These are phyloP conservation scores for Microctenopoma stevenorrisi DNA, from an alignment of 2,797 vertebrate species.

Conservation along the genomic window DNA sequence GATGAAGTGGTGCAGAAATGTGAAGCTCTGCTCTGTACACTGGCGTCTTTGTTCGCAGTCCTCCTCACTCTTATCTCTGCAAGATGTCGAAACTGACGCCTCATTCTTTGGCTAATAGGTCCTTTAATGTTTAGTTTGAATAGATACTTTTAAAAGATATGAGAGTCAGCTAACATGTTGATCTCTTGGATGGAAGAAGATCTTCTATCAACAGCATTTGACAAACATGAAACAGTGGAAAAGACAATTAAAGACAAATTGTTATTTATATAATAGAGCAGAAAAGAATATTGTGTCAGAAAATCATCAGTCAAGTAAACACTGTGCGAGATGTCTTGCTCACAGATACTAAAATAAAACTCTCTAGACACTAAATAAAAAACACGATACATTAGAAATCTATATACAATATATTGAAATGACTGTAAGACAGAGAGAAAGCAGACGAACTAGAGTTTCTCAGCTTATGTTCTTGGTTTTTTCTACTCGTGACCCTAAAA, in stretches of 20 bases:
- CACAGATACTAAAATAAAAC: not conserved
- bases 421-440: not conserved
- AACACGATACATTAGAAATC: not conserved
- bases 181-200: not conserved
- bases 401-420: not conserved
- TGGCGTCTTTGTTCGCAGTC: slow-evolving; percentile 68
- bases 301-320: too few relatives aligned
- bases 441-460: not conserved
- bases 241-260: not conserved
- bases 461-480: slow-evolving; percentile 22
- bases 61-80: slow-evolving; percentile 60
- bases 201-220: not conserved
- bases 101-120: slow-evolving; percentile 30
- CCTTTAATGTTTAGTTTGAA: slow-evolving; percentile 15
- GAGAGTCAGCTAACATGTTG: not conserved
- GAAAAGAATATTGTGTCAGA: too few relatives aligned
- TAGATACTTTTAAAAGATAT: not conserved
- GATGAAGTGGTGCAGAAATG: slow-evolving; percentile 63
- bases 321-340: not conserved
- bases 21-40: slow-evolving; percentile 65
- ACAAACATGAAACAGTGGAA: not conserved
- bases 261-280: not conserved
- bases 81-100: slow-evolving; percentile 41
- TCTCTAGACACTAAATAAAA: not conserved
- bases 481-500: not conserved